phyloP scores from a whole-genome alignment of 2,113 vertebrate genomes.

The Catagonus wagneri region DNA sequence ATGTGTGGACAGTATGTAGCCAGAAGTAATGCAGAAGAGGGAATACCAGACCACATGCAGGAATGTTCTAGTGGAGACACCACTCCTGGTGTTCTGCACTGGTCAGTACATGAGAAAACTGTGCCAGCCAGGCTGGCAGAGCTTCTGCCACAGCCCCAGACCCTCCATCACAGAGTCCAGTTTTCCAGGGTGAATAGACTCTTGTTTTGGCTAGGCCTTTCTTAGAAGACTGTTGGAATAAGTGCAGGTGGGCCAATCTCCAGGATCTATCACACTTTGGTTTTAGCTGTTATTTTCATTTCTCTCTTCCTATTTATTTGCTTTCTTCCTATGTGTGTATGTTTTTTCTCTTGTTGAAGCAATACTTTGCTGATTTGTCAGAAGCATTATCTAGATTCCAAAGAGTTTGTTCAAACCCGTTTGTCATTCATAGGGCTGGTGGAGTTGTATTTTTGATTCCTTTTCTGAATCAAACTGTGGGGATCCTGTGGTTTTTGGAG shows the following conservation, averaged over 20 bases:
- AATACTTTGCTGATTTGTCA: background rate
- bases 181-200: background rate
- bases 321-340: background rate
- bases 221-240: background rate
- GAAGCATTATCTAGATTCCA: background rate
- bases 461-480: background rate
- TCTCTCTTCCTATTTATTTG: background rate
- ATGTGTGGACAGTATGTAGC: background rate
- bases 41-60: too few species aligned
- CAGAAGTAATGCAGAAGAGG: background rate
- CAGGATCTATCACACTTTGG: background rate
- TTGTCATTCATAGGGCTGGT: background rate
- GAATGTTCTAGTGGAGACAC: background rate
- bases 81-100: background rate
- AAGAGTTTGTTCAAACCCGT: background rate
- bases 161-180: background rate
- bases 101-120: background rate
- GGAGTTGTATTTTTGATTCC: too few species aligned
- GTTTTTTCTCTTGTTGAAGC: background rate
- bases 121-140: background rate
- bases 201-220: background rate
- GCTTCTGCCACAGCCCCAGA: background rate
- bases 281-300: conserved; percentile 18
- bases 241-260: background rate
- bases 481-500: background rate